These are phyloP conservation scores for Nesidiocoris tenuis DNA, from an alignment of 2,888 invertebrate species.

Conservation along the genomic window DNA sequence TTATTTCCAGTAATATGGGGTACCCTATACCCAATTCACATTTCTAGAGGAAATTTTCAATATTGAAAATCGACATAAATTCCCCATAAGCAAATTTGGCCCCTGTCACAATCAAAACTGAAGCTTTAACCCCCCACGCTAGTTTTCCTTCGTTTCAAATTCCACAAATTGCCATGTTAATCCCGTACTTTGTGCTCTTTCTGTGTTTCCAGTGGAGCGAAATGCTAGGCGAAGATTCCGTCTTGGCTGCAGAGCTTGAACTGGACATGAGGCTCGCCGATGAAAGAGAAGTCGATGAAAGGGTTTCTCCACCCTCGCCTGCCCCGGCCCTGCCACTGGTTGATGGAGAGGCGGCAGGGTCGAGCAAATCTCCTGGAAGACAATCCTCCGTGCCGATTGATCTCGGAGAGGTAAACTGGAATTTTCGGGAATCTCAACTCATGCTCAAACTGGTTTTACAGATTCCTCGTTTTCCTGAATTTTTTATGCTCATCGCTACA, in stretches of 20 bases:
- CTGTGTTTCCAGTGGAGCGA: slow-evolving; percentile 45
- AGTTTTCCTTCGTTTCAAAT: not conserved
- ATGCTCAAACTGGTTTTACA: too few relatives aligned
- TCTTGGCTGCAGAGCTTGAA: slow-evolving; percentile 45
- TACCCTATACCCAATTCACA: too few relatives aligned
- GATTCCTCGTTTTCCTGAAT: too few relatives aligned
- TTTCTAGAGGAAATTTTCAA: too few relatives aligned
- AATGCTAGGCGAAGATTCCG: slow-evolving; percentile 47
- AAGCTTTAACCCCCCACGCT: not conserved
- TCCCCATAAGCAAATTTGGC: too few relatives aligned
- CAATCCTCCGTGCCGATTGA: not conserved
- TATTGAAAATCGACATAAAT: too few relatives aligned
- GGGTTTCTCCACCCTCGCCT: too few relatives aligned
- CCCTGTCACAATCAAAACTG: too few relatives aligned
- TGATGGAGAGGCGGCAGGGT: not conserved
- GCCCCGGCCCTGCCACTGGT: not conserved
- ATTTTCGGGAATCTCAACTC: too few relatives aligned
- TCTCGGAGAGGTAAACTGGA: not conserved
- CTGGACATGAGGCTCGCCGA: slow-evolving; percentile 44
- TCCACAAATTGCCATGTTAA: not conserved
- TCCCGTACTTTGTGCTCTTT: not conserved
- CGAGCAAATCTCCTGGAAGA: not conserved
- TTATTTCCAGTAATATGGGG: too few relatives aligned
- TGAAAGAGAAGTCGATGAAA: slow-evolving; percentile 8
- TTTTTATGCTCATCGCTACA: too few relatives aligned